Evolutionary conservation across 2,888 invertebrate species (phyloP).

Genomic region (Caenorhabditis plicata): DNA sequence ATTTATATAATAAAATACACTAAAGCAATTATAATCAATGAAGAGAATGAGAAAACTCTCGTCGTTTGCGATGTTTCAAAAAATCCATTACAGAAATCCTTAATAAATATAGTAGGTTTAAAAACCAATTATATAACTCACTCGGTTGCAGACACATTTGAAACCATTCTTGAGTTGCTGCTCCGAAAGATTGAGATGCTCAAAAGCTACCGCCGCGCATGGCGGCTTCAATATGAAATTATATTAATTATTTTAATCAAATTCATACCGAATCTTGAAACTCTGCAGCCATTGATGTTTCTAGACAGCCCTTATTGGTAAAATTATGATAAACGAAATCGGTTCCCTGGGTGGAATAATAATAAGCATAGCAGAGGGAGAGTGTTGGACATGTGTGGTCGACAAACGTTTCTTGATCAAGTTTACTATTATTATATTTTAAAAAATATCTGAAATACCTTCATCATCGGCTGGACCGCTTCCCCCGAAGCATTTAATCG

Average conservation of each 20-base stretch:
- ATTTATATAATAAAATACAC: no score
- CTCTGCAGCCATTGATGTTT: slow-evolving; percentile 13
- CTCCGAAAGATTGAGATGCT: slow-evolving; percentile 9
- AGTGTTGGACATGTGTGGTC: slow-evolving; percentile 26
- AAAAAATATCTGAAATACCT: background rate
- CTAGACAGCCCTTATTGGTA: slow-evolving; percentile 19
- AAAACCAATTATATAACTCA: background rate
- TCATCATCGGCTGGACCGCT: slow-evolving; percentile 3
- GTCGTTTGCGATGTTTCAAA: slow-evolving; percentile 3
- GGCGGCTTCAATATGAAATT: slow-evolving; percentile 8
- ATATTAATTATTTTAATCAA: background rate
- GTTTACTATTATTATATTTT: background rate
- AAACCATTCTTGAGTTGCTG: background rate
- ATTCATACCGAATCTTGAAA: slow-evolving; percentile 10
- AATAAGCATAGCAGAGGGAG: slow-evolving; percentile 16
- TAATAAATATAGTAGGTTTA: background rate
- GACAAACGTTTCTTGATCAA: slow-evolving; percentile 15
- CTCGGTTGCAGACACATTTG: background rate
- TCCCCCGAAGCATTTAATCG: slow-evolving; percentile 26
- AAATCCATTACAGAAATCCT: slow-evolving; percentile 29
- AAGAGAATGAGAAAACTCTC: background rate
- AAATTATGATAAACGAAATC: slow-evolving; percentile 9
- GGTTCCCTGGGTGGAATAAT: no score
- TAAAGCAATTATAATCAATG: background rate
- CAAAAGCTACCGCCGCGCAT: slow-evolving; percentile 13